Evolutionary conservation across 92 coral and sea anemone species (phyloP).

Genomic region (Isaurus tuberculatus): DNA sequence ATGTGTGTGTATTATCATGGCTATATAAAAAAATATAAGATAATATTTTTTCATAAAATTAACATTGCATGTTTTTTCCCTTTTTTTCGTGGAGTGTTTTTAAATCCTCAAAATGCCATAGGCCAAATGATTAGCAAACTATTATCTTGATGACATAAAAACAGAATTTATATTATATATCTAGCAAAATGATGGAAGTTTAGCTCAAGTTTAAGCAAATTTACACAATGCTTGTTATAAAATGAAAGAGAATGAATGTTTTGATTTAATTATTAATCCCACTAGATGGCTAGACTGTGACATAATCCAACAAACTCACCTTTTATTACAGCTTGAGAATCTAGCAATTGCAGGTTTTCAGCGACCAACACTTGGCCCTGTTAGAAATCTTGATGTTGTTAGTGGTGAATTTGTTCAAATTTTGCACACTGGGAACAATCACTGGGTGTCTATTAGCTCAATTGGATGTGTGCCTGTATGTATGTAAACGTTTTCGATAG

Average conservation of each 20-base stretch:
- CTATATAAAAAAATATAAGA: background rate
- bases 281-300: conserved; percentile 68
- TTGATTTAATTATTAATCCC: conserved; percentile 52
- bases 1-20: conserved; percentile 4
- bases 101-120: background rate
- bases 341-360: conserved; percentile 68
- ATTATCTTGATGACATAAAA: background rate
- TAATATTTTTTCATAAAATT: background rate
- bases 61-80: background rate
- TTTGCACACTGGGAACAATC: conserved; percentile 24
- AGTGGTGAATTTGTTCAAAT: conserved; percentile 33
- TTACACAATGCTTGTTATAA: too few species aligned
- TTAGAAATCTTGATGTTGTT: conserved; percentile 56
- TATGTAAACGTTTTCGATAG: conserved; percentile 22
- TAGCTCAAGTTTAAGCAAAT: too few species aligned
- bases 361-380: conserved; percentile 66
- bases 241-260: background rate
- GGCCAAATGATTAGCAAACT: background rate
- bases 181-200: background rate
- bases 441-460: conserved; percentile 17
- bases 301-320: conserved; percentile 55
- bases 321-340: conserved; percentile 49
- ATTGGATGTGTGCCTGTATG: background rate
- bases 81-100: background rate
- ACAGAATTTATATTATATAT: background rate